A percentile compares a stretch with the other conserved stretches of the same genome.
Evolutionary conservation across 92 coral and sea anemone species (phyloP).

Genomic region (Epizoanthus rinbou): DNA sequence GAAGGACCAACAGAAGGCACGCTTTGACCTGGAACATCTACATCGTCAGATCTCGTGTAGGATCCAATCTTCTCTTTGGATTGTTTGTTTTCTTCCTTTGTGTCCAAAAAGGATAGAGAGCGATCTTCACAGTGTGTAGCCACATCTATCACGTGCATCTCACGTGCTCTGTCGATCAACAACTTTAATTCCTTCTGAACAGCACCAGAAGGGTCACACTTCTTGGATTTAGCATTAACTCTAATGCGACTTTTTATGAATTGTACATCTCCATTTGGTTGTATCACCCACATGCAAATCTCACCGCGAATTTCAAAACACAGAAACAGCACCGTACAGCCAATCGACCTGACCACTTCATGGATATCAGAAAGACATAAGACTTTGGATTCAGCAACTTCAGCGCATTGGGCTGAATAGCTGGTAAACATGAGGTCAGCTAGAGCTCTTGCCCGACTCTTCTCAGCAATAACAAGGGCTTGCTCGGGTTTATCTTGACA

Average conservation of each 20-base stretch:
- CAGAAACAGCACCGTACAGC: background rate
- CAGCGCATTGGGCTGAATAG: background rate
- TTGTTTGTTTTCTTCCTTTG: background rate
- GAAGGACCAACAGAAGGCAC: background rate
- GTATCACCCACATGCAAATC: background rate
- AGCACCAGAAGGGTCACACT: background rate
- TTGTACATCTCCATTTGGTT: background rate
- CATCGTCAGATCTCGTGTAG: background rate
- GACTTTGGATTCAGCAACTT: background rate
- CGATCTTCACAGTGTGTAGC: background rate
- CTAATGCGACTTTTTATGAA: background rate
- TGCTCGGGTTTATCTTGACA: too few relatives aligned
- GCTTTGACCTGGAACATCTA: background rate
- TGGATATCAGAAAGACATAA: background rate
- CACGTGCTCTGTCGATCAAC: background rate
- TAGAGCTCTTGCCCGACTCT: too few relatives aligned
- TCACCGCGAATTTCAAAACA: background rate
- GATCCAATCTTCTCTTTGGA: background rate
- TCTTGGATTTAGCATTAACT: background rate
- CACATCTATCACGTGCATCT: background rate
- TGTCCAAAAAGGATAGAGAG: background rate
- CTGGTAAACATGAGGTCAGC: too few relatives aligned
- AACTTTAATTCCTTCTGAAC: background rate
- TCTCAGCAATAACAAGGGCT: too few relatives aligned
- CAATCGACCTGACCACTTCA: background rate